A percentile compares a stretch with the other conserved stretches of the same genome.
Conservation (phyloP, 2,888 invertebrate genomes). For the Heliconius erato region DNA sequence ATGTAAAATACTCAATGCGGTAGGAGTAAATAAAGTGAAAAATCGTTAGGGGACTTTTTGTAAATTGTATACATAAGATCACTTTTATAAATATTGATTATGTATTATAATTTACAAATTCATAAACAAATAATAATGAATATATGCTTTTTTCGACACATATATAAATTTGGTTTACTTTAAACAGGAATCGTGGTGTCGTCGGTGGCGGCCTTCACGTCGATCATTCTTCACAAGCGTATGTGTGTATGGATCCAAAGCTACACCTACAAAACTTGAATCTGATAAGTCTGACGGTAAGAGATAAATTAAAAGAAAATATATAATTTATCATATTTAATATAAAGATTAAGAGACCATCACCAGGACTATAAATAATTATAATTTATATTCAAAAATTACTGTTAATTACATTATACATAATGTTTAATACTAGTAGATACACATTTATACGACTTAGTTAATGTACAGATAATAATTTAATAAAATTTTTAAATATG, state of each 20-base stretch:
- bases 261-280: constrained; percentile 74
- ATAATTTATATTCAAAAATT: constrained; percentile 37
- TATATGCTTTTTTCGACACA: too few relatives aligned
- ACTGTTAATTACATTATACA: constrained; percentile 25
- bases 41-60: too few relatives aligned
- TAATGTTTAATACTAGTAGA: constrained; percentile 42
- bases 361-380: constrained; percentile 73
- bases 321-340: constrained; percentile 69
- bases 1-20: too few relatives aligned
- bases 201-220: constrained; percentile 85
- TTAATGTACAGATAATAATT: constrained; percentile 80
- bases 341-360: constrained; percentile 78
- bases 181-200: constrained; percentile 88
- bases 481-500: constrained; percentile 73
- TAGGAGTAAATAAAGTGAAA: too few relatives aligned
- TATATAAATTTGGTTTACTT: constrained; percentile 26
- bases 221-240: constrained; percentile 78
- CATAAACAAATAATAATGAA: too few relatives aligned
- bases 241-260: constrained; percentile 77
- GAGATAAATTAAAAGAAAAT: constrained; percentile 53
- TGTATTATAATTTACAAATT: too few relatives aligned
- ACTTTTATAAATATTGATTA: too few relatives aligned
- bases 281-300: constrained; percentile 81
- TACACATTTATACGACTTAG: constrained; percentile 61
- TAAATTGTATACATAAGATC: too few relatives aligned